phyloP scores from a whole-genome alignment of 2,113 vertebrate genomes.

The Xerus inauris region DNA sequence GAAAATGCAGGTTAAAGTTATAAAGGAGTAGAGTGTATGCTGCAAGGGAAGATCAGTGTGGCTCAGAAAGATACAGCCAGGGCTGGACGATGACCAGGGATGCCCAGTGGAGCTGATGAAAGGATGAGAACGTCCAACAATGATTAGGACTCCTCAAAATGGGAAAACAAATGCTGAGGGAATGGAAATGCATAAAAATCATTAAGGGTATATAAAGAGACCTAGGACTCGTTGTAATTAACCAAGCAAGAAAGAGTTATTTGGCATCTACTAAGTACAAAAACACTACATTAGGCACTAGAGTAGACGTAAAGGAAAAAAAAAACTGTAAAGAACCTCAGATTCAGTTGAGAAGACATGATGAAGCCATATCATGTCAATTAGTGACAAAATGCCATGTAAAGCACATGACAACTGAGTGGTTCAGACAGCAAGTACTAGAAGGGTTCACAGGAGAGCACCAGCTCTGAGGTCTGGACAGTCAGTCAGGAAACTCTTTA shows the following conservation, averaged over 20 bases:
- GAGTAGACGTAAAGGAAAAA: neutral
- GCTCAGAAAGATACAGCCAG: constrained; percentile 24
- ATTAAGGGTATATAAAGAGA: neutral
- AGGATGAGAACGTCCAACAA: neutral
- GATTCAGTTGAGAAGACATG: neutral
- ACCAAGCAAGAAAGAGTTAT: neutral
- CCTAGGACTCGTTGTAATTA: neutral
- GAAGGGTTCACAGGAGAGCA: neutral
- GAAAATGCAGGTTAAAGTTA: neutral
- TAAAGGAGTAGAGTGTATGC: neutral
- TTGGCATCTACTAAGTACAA: neutral
- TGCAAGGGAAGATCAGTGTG: neutral
- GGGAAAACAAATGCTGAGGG: constrained; percentile 39
- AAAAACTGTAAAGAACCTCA: neutral
- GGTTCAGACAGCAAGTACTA: neutral
- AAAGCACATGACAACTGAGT: neutral
- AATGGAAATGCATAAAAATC: neutral
- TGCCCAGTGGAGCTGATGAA: neutral
- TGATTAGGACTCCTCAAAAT: constrained; percentile 46
- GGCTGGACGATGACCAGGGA: neutral
- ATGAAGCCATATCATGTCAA: neutral
- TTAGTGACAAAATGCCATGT: constrained; percentile 18
- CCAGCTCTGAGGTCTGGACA: neutral
- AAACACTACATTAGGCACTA: neutral
- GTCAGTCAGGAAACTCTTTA: neutral